Base-by-base conservation (phyloP, 23 tunicate species). In the Trididemnum clinides region DNA sequence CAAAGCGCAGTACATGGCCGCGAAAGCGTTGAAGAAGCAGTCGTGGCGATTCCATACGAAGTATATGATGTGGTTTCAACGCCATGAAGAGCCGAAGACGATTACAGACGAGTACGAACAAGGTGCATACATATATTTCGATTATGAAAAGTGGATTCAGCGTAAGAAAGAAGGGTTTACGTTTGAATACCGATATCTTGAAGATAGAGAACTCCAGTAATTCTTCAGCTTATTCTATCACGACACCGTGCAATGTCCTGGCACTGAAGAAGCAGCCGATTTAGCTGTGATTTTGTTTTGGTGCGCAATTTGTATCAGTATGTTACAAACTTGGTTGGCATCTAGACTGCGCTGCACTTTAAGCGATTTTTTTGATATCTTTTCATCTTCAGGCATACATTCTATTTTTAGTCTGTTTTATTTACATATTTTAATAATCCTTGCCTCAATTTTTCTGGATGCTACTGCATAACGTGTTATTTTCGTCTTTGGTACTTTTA, bases 11-110 rank as follows among this genome's bases (percentile, higher is more conserved):
- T 92, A 88, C 64, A 80, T 97, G 97, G 99, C 99, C 19, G 99
- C 99, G 25, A 89, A 77, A 27, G 97, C 99, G 7, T 86, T 97
- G 77, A 97, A 97, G 70, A 97, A 92, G 89, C 99, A 97, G 57
- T 88, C 95, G 0, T 97, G 99, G 99, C 64, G 99, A 54, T 97
- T 97, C 58, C 99, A 97, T 63, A 97, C 99, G 38, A 92, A 97
- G 92, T 97, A 97, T 84, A 92, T 97, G 97, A 97, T 97, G 99
- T 97, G 99, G 99, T 97, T 97, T 78, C 99, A 97, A 63, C 85
- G 99, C 50, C 97, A 97, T 80, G 99, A 97, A 50, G 99, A 97
- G 62, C 99, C 99, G 23, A 97, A 97, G 50, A 92, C 97, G 25
- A 97, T 97, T 59, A 97, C 96, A 25, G 99, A 97, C 63, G 99